Conservation (phyloP, 2,888 invertebrate genomes). For the Cotesia congregata region DNA sequence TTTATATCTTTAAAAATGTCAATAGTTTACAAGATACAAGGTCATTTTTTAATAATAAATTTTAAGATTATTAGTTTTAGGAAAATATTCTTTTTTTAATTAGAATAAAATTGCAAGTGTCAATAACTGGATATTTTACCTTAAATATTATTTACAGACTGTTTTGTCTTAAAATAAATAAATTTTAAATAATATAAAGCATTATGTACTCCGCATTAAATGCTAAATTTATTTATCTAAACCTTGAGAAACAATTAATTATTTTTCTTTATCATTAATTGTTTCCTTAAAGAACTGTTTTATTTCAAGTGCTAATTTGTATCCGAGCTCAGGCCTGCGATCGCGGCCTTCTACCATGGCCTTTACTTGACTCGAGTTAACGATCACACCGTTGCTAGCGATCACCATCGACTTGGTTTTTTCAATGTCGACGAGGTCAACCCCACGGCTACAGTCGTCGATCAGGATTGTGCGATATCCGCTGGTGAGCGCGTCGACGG, state of each 20-base stretch:
- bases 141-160: background rate
- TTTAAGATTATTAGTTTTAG: no score
- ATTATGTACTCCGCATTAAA: background rate
- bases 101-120: no score
- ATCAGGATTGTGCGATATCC: conserved; percentile 91
- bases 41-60: no score
- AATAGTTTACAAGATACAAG: no score
- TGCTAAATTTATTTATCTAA: background rate
- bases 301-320: conserved; percentile 88
- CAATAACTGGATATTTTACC: no score
- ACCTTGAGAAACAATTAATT: background rate
- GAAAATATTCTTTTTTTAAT: no score
- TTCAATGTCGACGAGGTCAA: conserved; percentile 87
- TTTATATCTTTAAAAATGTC: no score
- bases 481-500: conserved; percentile 88
- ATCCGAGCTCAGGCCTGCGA: conserved; percentile 88
- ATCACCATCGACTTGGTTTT: conserved; percentile 83
- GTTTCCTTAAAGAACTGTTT: conserved; percentile 68
- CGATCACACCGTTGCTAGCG: conserved; percentile 84
- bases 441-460: conserved; percentile 93
- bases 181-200: background rate
- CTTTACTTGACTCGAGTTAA: conserved; percentile 84
- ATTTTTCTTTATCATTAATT: conserved; percentile 5
- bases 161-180: background rate
- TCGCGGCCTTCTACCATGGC: conserved; percentile 91